phyloP scores from a whole-genome alignment of 2,113 vertebrate genomes.

The Callorhinus ursinus region DNA sequence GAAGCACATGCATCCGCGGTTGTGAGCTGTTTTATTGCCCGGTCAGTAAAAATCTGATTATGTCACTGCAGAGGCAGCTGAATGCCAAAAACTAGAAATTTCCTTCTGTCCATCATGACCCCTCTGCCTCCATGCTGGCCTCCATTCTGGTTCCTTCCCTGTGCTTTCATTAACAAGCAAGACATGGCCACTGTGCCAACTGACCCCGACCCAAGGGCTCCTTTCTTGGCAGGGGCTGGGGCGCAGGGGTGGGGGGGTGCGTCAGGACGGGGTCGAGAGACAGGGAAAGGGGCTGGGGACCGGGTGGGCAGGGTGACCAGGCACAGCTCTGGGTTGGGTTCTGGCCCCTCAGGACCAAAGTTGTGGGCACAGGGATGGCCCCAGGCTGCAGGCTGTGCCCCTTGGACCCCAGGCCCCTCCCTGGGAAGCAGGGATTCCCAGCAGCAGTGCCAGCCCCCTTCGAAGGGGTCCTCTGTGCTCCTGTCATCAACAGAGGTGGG shows the following conservation, averaged over 20 bases:
- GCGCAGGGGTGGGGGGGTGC: fast-evolving
- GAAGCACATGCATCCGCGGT: constrained; percentile 66
- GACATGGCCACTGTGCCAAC: constrained; percentile 75
- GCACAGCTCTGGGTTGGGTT: neutral
- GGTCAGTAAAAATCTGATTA: constrained; percentile 83
- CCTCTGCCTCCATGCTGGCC: constrained; percentile 73
- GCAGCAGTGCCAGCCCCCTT: neutral
- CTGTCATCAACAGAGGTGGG: neutral
- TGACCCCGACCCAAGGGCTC: constrained; percentile 78
- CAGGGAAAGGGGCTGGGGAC: too few species aligned
- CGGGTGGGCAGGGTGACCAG: neutral
- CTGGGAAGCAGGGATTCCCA: neutral
- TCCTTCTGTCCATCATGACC: constrained; percentile 75
- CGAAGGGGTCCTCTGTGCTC: fast-evolving
- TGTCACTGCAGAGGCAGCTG: constrained; percentile 83
- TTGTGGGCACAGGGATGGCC: fast-evolving
- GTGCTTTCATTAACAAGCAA: constrained; percentile 82
- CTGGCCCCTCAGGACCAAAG: constrained; percentile 76
- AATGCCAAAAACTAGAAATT: constrained; percentile 75
- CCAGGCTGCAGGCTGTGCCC: neutral
- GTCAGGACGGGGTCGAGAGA: neutral
- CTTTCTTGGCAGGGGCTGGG: constrained; percentile 66
- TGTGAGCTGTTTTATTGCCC: constrained; percentile 76
- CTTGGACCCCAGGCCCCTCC: neutral
- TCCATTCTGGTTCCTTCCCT: constrained; percentile 77